Evolutionary conservation across 64 coral and sea anemone genomes (phyloP), one percentile per base, ranked within the genome.

Genomic region (Orbicella faveolata): DNA sequence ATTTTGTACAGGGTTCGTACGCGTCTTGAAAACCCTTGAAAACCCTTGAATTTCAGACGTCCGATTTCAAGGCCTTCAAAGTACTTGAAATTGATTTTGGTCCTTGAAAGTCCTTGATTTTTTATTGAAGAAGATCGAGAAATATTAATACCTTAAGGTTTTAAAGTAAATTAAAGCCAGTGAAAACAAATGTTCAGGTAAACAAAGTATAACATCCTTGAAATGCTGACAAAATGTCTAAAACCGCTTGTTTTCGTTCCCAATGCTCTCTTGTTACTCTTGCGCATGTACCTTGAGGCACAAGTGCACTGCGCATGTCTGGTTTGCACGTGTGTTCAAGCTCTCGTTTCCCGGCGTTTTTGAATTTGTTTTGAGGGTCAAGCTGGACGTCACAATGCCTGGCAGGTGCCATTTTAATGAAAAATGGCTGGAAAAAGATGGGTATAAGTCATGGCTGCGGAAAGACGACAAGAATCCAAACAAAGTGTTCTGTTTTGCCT

Each of bases 401-500:
- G 76, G 44, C 0, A 79, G 76, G 44, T 79, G 41, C 6, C 76
- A 53, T 79, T 63, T 19, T 16, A 63, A 63, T 63, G 61, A 63
- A 19, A 63, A 63, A 63, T 63, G 61, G 61, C 19, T 79, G 76
- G 76, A 76, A 79, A 79, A 79, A 79, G 76, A 54, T 79, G 44
- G 0, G 0, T 79, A 79, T 79, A 79, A 79, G 76, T 79, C 37
- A 79, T 79, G 76, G 76, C 39, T 54, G 0, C 16, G 18, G 11
- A 79, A 54, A 79, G 19, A 25, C 76, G 76, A 23, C 41, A 79
- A 79, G 76, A 79, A 79, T 79, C 6, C 76, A 79, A 79, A 79
- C 41, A 79, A 79, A 79, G 76, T 48, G 76, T 79, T 79, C 11
- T 79, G 48, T 53, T 79, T 79, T 79, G 76, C 76, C 6, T 79